Base-by-base conservation (phyloP, 2,113 vertebrate genomes). In the Eurystomus gularis region DNA sequence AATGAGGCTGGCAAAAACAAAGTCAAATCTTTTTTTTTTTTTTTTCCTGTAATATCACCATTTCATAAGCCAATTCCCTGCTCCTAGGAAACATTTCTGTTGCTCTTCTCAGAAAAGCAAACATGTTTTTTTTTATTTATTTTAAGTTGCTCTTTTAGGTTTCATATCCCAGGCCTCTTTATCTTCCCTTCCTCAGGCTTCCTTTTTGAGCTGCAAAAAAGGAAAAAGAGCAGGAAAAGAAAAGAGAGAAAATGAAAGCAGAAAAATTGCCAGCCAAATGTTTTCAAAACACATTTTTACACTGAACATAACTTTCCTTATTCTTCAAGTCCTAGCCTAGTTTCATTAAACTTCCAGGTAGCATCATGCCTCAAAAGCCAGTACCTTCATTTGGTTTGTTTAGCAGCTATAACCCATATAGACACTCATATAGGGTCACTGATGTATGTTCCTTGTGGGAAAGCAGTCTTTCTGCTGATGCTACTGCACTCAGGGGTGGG, bases 81-180 rank as follows among this genome's bases (percentile, higher is more conserved):
- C 39, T 97, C 90, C 72, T 84, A 86, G n/a, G 69, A 93, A 95
- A 70, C 5, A 70, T 46, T 92, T 91, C 28, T 49, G 25, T 60
- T 91, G 64, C 46, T 86, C 60, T 86, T 75, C 60, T 86, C 86
- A 84, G 72, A 90, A 96, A 94, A 86, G 62, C 71, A 95, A 93
- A 91, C 4, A 29, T 21, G 2, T 80, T 35, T 52, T 48, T 23
- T 39, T 60, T 81, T n/a, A n/a, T n/a, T 78, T 75, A 69, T 85
- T 96, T 86, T 78, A 88, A 83, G n/a, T 82, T 94, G 37, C 49
- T 96, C 78, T 94, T 95, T 94, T n/a, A 89, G 61, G 33, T 82
- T 96, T 83, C 20, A 23, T 77, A 80, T 88, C 49, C 49, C 58
- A 54, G 21, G 5, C 31, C 64, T 80, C 89, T 90, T 77, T 80